Evolutionary conservation across 2,888 invertebrate species (phyloP).

Genomic region (Carabus problematicus): DNA sequence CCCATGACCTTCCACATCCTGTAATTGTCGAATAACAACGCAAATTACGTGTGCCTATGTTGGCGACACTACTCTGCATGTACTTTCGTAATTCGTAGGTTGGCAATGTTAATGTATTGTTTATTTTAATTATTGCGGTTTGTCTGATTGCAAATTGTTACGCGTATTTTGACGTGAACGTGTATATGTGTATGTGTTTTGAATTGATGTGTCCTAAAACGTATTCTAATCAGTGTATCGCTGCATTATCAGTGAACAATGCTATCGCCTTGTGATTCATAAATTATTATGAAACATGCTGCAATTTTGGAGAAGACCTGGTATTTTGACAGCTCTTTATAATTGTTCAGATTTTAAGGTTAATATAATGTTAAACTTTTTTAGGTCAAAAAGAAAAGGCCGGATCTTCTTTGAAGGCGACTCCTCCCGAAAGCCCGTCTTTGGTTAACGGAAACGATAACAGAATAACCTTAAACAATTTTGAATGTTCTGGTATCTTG

Average conservation of each 20-base stretch:
- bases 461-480: conserved; percentile 42
- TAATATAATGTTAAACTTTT: conserved; percentile 45
- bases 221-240: not conserved
- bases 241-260: not conserved
- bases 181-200: conserved; percentile 1
- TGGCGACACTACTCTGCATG: conserved; percentile 3
- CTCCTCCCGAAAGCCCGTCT: conserved; percentile 44
- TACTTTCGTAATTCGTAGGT: conserved; percentile 22
- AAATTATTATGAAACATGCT: conserved; percentile 66
- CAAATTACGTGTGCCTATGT: too few species aligned
- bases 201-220: conserved; percentile 1
- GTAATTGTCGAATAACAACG: conserved; percentile 2
- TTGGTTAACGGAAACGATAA: conserved; percentile 42
- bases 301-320: conserved; percentile 80
- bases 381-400: conserved; percentile 50
- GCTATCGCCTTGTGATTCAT: conserved; percentile 14
- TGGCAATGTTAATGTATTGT: conserved; percentile 37
- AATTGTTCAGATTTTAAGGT: conserved; percentile 40
- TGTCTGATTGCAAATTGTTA: conserved; percentile 27
- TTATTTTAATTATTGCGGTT: conserved; percentile 39
- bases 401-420: conserved; percentile 43
- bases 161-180: conserved; percentile 22
- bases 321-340: conserved; percentile 56
- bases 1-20: not conserved
- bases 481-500: conserved; percentile 46